Percentiles rank a stretch among this genome's conserved stretches.
These are phyloP conservation scores for Rhynchonycteris naso DNA, from an alignment of 2,797 vertebrate genomes.

Conservation along the genomic window DNA sequence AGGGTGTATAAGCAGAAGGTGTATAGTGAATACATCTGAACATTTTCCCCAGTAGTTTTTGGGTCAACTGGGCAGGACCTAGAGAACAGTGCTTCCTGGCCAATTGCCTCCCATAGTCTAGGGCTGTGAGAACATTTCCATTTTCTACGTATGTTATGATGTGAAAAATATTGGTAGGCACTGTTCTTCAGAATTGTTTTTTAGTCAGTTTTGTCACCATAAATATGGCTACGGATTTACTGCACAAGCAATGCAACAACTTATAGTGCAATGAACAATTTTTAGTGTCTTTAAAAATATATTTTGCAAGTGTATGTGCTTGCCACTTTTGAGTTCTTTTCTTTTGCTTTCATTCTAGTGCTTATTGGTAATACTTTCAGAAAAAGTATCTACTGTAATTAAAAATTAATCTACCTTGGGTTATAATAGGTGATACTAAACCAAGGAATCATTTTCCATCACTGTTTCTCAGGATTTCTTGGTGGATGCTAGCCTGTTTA, in stretches of 20 bases:
- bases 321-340: background rate
- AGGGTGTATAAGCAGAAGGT: background rate
- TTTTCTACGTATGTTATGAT: background rate
- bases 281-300: background rate
- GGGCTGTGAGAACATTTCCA: background rate
- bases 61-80: background rate
- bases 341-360: background rate
- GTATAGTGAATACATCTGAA: background rate
- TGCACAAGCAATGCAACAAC: background rate
- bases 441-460: background rate
- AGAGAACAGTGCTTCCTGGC: background rate
- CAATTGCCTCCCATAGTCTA: background rate
- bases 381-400: background rate
- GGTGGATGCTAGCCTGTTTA: background rate
- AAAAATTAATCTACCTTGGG: background rate
- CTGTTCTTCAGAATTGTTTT: background rate
- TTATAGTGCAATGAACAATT: background rate
- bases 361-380: background rate
- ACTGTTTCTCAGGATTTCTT: background rate
- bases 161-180: background rate
- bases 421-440: background rate
- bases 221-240: background rate
- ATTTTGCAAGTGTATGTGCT: background rate
- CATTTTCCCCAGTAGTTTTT: background rate
- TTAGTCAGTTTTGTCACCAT: background rate